Base-by-base conservation (phyloP, 92 coral and sea anemone genomes). In the Phenganax subtilis region DNA sequence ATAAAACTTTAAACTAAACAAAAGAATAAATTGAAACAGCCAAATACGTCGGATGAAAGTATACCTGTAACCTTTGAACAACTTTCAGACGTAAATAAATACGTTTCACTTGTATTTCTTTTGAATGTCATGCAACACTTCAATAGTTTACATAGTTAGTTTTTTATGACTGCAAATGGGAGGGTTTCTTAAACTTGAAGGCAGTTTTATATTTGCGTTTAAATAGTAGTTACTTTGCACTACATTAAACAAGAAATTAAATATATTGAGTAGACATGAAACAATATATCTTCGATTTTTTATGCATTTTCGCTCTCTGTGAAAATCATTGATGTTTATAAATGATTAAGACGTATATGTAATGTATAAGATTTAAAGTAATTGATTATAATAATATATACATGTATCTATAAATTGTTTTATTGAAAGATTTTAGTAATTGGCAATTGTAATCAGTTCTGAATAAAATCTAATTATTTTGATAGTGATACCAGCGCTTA, bases 1-100 rank as follows among this genome's bases (percentile, higher is more conserved):
- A 76, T 80, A 55, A 60, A 53, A 83, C 59, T 27, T 53, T 51
- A 6, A 71, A 68, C 79, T 44, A 75, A 56, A 75, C 62, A 53
- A 73, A 73, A 59, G 65, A n/a, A 69, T 73, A 47, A 12, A 52
- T 25, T 55, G 77, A 53, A 55, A 73, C 77, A 15, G 10, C 60
- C 2, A 73, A 73, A 57, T 3, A n/a, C 5, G 77, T 53, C 16
- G 62, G 27, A 68, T 30, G 53, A 68, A 68, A 28, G 7, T 37
- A 10, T 64, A 64, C 31, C 73, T 37, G 31, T 68, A 68, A 51
- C 47, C 16, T 37, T 17, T 68, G 73, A 30, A 14, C 47, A n/a
- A 30, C 47, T 30, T 12, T 53, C 47, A 53, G 30, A 12, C n/a
- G 47, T 68, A 30, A 68, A 30, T 68, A 30, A 14, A 68, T 68